A percentile compares a stretch with the other conserved stretches of the same genome.
Conservation (phyloP, 2,797 vertebrate species). For the Cossypha caffra region DNA sequence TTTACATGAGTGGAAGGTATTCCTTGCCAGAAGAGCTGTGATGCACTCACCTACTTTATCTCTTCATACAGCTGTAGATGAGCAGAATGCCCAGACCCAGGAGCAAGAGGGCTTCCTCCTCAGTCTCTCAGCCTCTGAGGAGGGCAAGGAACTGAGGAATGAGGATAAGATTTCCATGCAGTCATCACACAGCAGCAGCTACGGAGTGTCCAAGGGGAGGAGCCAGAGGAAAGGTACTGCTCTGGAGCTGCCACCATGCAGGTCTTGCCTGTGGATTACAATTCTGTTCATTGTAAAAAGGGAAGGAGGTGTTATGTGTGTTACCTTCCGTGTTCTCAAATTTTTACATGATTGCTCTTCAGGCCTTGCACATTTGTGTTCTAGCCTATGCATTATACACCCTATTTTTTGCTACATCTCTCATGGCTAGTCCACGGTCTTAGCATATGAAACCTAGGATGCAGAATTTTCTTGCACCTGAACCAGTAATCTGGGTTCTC, state of each 20-base stretch:
- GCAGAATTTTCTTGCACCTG: background rate
- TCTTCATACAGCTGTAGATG: conserved; percentile 87
- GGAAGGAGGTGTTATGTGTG: rapidly evolving
- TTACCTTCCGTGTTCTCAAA: background rate
- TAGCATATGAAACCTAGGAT: background rate
- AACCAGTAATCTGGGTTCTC: background rate
- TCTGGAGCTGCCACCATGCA: background rate
- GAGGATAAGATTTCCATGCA: conserved; percentile 76
- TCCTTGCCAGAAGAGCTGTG: background rate
- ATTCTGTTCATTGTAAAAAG: background rate
- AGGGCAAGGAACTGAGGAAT: conserved; percentile 77
- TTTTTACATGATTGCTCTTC: background rate
- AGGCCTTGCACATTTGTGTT: background rate
- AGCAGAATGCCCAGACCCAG: conserved; percentile 94
- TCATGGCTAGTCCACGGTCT: background rate
- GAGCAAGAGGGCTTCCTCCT: conserved; percentile 82
- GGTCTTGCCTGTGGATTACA: background rate
- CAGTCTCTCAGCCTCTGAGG: conserved; percentile 74
- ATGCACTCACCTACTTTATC: background rate
- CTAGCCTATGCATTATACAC: background rate
- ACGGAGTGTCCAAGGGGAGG: conserved; percentile 68
- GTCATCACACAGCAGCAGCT: conserved; percentile 76
- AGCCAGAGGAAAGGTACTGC: conserved; percentile 79
- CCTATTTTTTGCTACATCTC: background rate
- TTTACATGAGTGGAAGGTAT: background rate